Evolutionary conservation across 2,797 vertebrate genomes (phyloP), one percentile per base, ranked within the genome.

Genomic region (Sebastes vulpes): DNA sequence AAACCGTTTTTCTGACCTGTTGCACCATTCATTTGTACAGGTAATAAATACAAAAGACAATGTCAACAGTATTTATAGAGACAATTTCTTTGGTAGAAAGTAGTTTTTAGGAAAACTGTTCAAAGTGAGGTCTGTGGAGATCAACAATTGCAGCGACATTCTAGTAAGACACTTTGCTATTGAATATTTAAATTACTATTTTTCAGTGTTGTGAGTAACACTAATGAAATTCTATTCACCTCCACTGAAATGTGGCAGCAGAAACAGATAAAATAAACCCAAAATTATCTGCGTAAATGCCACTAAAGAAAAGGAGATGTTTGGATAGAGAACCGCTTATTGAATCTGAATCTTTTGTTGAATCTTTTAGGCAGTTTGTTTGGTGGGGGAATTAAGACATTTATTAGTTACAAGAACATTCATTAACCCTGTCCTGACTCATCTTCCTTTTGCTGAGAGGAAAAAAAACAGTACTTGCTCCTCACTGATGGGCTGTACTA

Each of bases 21-120:
- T 48, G 42, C 16, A 7, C 42, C 16, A 48, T 48, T 48, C 75
- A 60, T 84, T 73, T 82, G 42, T 65, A 35, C 16, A 68, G 63
- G n/a, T 68, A 72, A 71, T 69, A 31, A 83, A 80, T 28, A 70
- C 12, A 65, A 32, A 63, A 61, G 61, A 65, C 53, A 64, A 68
- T 54, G 56, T 52, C 56, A 68, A 65, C 32, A 29, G 20, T 52
- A 61, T 69, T 73, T 31, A 54, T 7, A 59, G 31, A 50, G 38
- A 18, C 42, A 1, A 29, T 72, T 75, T 65, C 25, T 77, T 38
- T 54, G 0, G 16, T 11, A 16, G 18, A 80, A 74, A 67, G 38
- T 42, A 23, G 42, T 3, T 54, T 38, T 26, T 57, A 3, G 26
- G 9, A 26, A 73, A 70, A 54, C 46, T 35, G 23, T 28, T 52